phyloP scores from a whole-genome alignment of 2,113 vertebrate species.

The Apteryx owenii region DNA sequence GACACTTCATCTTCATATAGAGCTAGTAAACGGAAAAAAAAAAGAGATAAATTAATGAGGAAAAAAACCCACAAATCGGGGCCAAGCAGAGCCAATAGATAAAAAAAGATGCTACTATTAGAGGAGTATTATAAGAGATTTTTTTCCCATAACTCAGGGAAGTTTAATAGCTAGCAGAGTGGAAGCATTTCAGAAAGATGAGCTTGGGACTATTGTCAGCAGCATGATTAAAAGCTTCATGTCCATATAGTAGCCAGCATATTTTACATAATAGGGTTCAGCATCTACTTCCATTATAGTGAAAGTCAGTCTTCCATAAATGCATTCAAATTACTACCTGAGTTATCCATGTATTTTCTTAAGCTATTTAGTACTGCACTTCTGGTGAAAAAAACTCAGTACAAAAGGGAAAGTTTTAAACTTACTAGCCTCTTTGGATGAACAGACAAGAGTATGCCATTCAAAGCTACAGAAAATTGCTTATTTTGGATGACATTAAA shows the following conservation, averaged over 20 bases:
- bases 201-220: not conserved
- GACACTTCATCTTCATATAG: not conserved
- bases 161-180: not conserved
- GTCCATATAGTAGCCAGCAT: not conserved
- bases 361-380: not conserved
- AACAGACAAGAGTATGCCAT: not conserved
- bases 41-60: not conserved
- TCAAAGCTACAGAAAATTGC: not conserved
- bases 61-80: not conserved
- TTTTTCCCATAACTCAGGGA: not conserved
- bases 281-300: not conserved
- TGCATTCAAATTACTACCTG: not conserved
- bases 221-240: not conserved
- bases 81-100: not conserved
- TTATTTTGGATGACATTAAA: not conserved
- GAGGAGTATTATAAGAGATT: not conserved
- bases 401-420: not conserved
- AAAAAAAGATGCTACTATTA: not conserved
- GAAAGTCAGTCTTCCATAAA: not conserved
- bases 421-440: not conserved
- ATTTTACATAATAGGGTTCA: not conserved
- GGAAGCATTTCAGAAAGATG: not conserved
- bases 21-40: not conserved
- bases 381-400: not conserved
- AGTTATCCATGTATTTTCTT: not conserved